These are phyloP conservation scores for Balanococcus diminutus DNA, from an alignment of 2,888 invertebrate genomes.

Conservation along the genomic window DNA sequence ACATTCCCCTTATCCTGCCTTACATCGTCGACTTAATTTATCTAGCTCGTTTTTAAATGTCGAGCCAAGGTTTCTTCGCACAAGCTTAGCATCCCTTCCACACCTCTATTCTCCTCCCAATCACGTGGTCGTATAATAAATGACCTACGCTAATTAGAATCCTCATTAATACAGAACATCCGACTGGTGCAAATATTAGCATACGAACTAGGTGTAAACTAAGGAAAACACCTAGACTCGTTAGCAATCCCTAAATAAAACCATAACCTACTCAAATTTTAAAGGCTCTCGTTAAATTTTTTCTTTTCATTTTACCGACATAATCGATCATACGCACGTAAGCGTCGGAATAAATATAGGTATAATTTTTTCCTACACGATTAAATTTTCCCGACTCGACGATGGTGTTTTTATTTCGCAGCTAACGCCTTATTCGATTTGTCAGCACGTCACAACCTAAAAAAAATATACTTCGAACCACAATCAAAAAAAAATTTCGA, in stretches of 20 bases:
- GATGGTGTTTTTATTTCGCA: background rate
- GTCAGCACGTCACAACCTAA: background rate
- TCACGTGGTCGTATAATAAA: background rate
- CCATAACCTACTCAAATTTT: background rate
- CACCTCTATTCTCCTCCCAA: background rate
- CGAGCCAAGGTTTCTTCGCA: background rate
- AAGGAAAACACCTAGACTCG: background rate
- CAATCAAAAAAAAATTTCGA: background rate
- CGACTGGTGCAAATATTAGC: background rate
- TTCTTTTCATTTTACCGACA: background rate
- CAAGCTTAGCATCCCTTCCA: background rate
- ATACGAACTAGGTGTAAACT: too few species aligned
- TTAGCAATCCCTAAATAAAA: background rate
- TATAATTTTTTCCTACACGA: background rate
- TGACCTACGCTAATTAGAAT: background rate
- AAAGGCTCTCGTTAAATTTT: background rate
- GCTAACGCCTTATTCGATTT: background rate
- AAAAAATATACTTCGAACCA: background rate
- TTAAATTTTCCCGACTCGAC: background rate
- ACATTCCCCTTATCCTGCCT: background rate
- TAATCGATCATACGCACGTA: background rate
- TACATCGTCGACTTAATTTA: background rate
- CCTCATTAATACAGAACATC: background rate
- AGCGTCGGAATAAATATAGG: too few species aligned
- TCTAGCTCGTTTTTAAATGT: background rate